Conservation (phyloP, 1,140 invertebrate genomes). For the Pristionchus pacificus region DNA sequence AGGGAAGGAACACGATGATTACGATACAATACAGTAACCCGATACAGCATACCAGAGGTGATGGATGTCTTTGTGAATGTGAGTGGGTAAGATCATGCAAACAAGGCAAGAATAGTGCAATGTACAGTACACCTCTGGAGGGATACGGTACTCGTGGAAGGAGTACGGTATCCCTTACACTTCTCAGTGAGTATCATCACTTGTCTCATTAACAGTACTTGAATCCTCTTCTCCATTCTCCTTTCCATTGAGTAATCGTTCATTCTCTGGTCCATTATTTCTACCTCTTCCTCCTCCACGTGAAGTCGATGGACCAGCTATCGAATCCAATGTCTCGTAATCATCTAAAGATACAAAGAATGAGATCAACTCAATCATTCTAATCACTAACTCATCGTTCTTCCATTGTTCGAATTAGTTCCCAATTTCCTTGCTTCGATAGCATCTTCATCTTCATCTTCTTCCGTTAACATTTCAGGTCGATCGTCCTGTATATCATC, state of each 20-base stretch:
- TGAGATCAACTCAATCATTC: background rate
- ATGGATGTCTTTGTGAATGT: too few relatives aligned
- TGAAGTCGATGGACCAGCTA: slow-evolving; percentile 7
- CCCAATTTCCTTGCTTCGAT: slow-evolving; percentile 23
- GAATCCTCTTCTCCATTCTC: too few relatives aligned
- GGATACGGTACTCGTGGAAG: background rate
- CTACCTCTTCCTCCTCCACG: background rate
- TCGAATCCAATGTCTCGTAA: slow-evolving; percentile 33
- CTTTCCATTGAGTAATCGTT: slow-evolving; percentile 3
- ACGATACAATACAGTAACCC: too few relatives aligned
- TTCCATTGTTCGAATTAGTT: background rate
- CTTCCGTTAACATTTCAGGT: slow-evolving; percentile 5
- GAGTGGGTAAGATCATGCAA: too few relatives aligned
- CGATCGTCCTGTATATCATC: slow-evolving; percentile 15
- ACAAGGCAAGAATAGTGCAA: too few relatives aligned
- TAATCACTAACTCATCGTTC: slow-evolving; percentile 12
- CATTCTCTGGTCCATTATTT: background rate
- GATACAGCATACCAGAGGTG: too few relatives aligned
- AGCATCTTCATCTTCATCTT: slow-evolving; percentile 11
- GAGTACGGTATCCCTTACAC: slow-evolving; percentile 5
- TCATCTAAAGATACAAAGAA: slow-evolving; percentile 26
- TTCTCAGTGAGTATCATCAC: background rate
- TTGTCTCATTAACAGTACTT: too few relatives aligned
- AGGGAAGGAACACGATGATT: too few relatives aligned
- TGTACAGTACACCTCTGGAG: slow-evolving; percentile 4